Evolutionary conservation across 1,140 invertebrate genomes (phyloP), one percentile per base, ranked within the genome.

Genomic region (Heliothis virescens): DNA sequence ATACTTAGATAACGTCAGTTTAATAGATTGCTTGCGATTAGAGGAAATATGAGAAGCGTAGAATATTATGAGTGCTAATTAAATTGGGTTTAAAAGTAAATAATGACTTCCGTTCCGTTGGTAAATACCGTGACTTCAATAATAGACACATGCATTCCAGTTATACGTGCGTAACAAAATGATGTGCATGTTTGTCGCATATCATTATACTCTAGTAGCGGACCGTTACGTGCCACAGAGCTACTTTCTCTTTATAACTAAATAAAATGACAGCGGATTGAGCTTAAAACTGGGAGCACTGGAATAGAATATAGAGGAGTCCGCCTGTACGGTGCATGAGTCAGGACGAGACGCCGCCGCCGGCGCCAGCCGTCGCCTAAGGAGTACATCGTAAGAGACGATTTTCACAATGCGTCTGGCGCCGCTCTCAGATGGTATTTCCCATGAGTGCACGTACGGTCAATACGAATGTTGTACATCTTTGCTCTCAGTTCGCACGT

Each of bases 331-430:
- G 15, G 62, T 52, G 65, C 29, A 71, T 79, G 76, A 79, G 76
- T 79, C 76, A 79, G 76, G 65, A n/a, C 52, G 63, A 21, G 69
- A 59, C 34, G 57, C 34, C 16, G 9, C 57, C 72, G 60, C 74
- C 48, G 59, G 74, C 60, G 59, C 59, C 59, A 50, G 59, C 48
- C 74, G 60, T 76, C 59, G 47, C 74, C 48, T 48, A 34, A 52
- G 26, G 60, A 76, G 48, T 26, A 76, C 41, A 15, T 63, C 74
- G 60, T n/a, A 65, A 47, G 59, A 79, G 81, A 83, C 81, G 75
- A 60, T 59, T 59, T 71, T 79, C 59, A 60, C 65, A 71, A 79
- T 71, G 76, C 79, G 81, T 81, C 83, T 85, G 83, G 83, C 83
- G 83, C 81, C 83, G 65, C 59, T 81, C 74, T 50, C 53, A 59